phyloP scores from a whole-genome alignment of 1,140 invertebrate species.

The Drosophila grimshawi region DNA sequence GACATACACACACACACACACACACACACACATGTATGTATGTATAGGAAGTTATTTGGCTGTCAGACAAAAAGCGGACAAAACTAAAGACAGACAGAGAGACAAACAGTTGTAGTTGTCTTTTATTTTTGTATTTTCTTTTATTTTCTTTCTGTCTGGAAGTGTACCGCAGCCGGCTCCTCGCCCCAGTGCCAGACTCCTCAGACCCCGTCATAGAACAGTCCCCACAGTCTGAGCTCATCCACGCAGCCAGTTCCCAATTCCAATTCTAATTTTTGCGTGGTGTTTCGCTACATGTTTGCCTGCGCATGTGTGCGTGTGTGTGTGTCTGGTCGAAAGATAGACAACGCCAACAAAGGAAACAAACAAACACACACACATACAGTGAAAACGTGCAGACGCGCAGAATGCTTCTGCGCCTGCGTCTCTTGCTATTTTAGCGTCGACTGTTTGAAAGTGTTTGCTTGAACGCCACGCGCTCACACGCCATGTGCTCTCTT shows the following conservation, averaged over 20 bases:
- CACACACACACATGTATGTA: conserved; percentile 3
- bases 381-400: conserved; percentile 27
- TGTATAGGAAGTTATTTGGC: neutral
- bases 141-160: conserved; percentile 51
- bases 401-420: conserved; percentile 22
- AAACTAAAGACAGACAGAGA: conserved; percentile 6
- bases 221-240: conserved; percentile 40
- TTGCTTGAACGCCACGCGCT: conserved; percentile 49
- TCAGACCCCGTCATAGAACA: conserved; percentile 30
- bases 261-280: conserved; percentile 43
- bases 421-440: conserved; percentile 39
- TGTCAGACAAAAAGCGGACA: conserved; percentile 5
- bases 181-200: neutral
- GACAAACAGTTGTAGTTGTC: conserved; percentile 50
- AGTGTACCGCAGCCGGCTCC: conserved; percentile 6
- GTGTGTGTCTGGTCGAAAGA: conserved; percentile 1
- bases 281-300: conserved; percentile 10
- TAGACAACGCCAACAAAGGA: conserved; percentile 30
- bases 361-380: conserved; percentile 6
- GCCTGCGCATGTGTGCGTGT: neutral
- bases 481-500: conserved; percentile 34
- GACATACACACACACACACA: conserved; percentile 24
- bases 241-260: conserved; percentile 25
- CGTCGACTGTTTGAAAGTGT: conserved; percentile 49
- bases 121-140: conserved; percentile 47